These are phyloP conservation scores for Mimas tiliae DNA, from an alignment of 2,888 invertebrate species.

Conservation along the genomic window DNA sequence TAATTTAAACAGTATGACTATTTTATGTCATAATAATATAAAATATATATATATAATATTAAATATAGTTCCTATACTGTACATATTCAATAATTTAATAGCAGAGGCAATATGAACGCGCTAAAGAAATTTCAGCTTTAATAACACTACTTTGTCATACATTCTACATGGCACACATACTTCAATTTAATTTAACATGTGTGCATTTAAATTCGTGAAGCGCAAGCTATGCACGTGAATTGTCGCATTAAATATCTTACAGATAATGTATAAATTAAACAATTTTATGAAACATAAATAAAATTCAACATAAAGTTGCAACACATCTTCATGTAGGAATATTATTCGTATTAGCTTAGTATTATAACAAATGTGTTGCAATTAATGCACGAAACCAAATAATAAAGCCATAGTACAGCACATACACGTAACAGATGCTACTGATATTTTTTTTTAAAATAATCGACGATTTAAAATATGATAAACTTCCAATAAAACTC, in stretches of 20 bases:
- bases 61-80: no score
- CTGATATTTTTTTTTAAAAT: no score
- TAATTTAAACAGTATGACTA: no score
- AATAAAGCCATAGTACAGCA: neutral
- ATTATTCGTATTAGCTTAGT: neutral
- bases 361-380: no score
- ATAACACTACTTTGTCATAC: neutral
- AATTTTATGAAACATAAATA: constrained; percentile 11
- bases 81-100: no score
- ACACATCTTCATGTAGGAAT: neutral
- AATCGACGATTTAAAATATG: no score
- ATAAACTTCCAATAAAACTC: no score
- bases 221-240: constrained; percentile 25
- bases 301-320: neutral
- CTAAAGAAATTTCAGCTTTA: constrained; percentile 20
- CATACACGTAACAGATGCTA: neutral
- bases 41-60: no score
- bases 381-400: neutral
- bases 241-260: constrained; percentile 2
- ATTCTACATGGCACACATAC: constrained; percentile 20
- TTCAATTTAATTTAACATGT: constrained; percentile 24
- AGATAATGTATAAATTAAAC: constrained; percentile 13
- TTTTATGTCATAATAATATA: no score
- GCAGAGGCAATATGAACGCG: neutral
- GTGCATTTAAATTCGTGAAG: constrained; percentile 22